phyloP scores from a whole-genome alignment of 2,113 vertebrate species.

The Corydoras sp. region DNA sequence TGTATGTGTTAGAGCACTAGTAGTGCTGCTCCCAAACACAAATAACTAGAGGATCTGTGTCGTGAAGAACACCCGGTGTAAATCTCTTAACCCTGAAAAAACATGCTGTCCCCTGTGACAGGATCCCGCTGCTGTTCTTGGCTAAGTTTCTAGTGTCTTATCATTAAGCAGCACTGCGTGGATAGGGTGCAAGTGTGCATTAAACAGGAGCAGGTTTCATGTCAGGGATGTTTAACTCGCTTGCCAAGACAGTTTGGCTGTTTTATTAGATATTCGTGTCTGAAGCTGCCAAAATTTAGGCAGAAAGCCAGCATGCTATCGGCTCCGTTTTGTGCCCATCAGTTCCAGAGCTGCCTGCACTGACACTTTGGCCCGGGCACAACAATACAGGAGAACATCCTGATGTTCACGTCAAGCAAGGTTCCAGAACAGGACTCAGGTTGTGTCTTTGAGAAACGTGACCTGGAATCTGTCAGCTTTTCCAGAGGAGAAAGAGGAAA shows the following conservation, averaged over 20 bases:
- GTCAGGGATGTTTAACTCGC: neutral
- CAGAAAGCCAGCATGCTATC: slow-evolving; percentile 20
- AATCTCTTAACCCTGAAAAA: neutral
- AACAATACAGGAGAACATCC: slow-evolving; percentile 26
- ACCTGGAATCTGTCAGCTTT: neutral
- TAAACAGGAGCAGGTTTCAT: neutral
- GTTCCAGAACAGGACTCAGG: neutral
- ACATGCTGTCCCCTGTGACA: neutral
- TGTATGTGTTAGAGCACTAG: no score
- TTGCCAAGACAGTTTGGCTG: neutral
- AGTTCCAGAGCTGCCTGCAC: slow-evolving; percentile 17
- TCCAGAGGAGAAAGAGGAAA: no score
- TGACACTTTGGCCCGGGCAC: neutral
- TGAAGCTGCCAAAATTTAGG: slow-evolving; percentile 7
- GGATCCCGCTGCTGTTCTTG: neutral
- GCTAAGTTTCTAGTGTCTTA: neutral
- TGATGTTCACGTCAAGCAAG: slow-evolving; percentile 10
- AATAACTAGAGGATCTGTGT: no score
- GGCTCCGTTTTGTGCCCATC: slow-evolving; percentile 23
- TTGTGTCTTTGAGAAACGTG: neutral
- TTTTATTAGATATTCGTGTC: neutral
- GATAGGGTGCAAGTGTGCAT: neutral
- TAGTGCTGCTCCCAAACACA: no score
- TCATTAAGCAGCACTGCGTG: neutral
- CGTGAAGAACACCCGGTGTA: neutral